Evolutionary conservation across 2,113 vertebrate species (phyloP).

Genomic region (Nerophis ophidion): DNA sequence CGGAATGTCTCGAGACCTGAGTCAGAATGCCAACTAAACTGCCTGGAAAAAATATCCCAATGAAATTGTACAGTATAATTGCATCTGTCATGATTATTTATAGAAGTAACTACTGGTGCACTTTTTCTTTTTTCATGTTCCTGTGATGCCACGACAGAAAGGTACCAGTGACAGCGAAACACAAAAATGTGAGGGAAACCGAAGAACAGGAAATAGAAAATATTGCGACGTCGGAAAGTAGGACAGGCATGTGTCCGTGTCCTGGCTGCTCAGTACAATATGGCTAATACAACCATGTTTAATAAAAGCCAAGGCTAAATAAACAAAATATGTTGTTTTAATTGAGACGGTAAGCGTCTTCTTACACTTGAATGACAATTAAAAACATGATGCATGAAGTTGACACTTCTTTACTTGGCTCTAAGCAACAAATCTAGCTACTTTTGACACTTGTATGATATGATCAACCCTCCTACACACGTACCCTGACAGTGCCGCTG

Average conservation of each 20-base stretch:
- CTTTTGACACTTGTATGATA: no score
- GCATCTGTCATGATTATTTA: no score
- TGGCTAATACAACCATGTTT: neutral
- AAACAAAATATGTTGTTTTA: no score
- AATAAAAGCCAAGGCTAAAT: no score
- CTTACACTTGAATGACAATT: no score
- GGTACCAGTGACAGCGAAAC: neutral
- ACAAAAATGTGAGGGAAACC: neutral
- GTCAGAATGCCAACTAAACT: neutral
- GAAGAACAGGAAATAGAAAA: neutral
- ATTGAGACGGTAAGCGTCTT: no score
- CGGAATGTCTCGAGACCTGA: neutral
- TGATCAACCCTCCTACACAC: neutral
- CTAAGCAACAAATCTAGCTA: no score
- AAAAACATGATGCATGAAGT: no score
- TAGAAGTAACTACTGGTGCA: neutral
- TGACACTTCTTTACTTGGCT: no score
- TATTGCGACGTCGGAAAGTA: neutral
- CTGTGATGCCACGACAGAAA: neutral
- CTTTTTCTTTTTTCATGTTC: neutral
- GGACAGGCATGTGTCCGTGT: neutral
- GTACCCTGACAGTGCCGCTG: conserved; percentile 96
- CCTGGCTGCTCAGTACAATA: neutral
- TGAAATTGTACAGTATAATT: neutral
- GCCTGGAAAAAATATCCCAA: neutral